Evolutionary conservation across 2,888 invertebrate genomes (phyloP), one percentile per base, ranked within the genome.

Genomic region (Aphrophora alni): DNA sequence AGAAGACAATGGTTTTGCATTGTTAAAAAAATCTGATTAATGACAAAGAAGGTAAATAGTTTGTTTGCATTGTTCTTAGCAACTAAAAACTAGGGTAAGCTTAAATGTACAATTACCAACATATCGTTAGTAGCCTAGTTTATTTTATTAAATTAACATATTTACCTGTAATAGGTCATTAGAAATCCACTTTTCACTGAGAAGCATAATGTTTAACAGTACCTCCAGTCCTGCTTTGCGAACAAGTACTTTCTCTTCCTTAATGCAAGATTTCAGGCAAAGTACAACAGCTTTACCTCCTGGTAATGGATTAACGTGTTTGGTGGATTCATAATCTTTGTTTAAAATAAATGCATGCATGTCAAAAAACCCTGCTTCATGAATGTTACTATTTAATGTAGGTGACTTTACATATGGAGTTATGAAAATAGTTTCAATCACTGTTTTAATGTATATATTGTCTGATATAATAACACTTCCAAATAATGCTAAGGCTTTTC

Each of bases 401-500:
- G n/a, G n/a, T n/a, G n/a, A n/a, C 5, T 33, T 33, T 33, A 33
- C 8, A 33, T 33, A 33, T 5, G 81, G 81, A n/a, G 77, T 81
- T n/a, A 81, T 74, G 78, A 85, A 86, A 38, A 85, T 83, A 12
- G 84, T 83, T 77, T 82, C 82, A 77, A 86, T 84, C 72, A 85
- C 82, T 10, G 83, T 77, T 28, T 82, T 75, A 14, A 86, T 24
- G 87, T 71, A 69, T 51, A 24, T 27, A 44, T 82, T 82, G 25
- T 78, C 87, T 12, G 85, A 82, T 8, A 87, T 84, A 28, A 92
- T 89, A 82, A 90, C 89, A 73, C 91, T 91, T 0, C 91, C 89
- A 75, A 94, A 88, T 14, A 91, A 88, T 3, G 89, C 86, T 83
- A 94, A 89, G 2, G 93, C 93, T 86, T 92, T 91, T 72, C 91